Evolutionary conservation across 2,797 vertebrate species (phyloP).

Genomic region (Kryptolebias ocellatus): DNA sequence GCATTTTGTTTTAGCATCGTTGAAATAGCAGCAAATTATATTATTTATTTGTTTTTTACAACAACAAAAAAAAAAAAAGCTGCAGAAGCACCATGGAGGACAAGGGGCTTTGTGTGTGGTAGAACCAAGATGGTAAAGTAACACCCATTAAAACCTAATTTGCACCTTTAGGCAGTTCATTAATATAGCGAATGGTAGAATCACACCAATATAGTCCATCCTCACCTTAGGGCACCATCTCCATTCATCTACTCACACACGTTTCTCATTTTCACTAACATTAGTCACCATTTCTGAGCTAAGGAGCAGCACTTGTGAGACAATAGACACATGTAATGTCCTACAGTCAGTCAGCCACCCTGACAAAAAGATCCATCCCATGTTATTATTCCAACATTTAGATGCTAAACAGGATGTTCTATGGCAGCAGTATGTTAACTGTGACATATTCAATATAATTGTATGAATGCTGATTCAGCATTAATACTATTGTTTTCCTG

Average conservation of each 20-base stretch:
- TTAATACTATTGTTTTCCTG: no score
- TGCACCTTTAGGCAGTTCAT: conserved; percentile 98
- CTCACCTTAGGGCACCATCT: conserved; percentile 88
- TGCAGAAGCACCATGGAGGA: conserved; percentile 76
- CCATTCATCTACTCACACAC: conserved; percentile 80
- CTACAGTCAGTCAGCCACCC: conserved; percentile 39
- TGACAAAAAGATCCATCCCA: conserved; percentile 31
- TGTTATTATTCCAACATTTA: conserved; percentile 50
- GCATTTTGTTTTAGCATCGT: conserved; percentile 78
- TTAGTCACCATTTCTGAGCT: conserved; percentile 78
- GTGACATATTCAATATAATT: conserved; percentile 5
- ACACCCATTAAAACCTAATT: conserved; percentile 99
- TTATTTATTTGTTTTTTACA: conserved; percentile 61
- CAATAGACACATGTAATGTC: conserved; percentile 64
- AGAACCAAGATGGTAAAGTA: conserved; percentile 86
- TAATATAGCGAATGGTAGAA: conserved; percentile 91
- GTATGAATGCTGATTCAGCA: no score
- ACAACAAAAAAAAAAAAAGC: conserved; percentile 51
- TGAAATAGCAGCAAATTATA: conserved; percentile 83
- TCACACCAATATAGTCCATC: conserved; percentile 84
- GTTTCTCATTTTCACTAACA: conserved; percentile 86
- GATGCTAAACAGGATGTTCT: conserved; percentile 48
- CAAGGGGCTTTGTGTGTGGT: conserved; percentile 73
- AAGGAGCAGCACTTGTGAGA: conserved; percentile 60
- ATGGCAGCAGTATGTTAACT: conserved; percentile 30